Conservation (phyloP, 2,888 invertebrate genomes). For the Caprella mutica region DNA sequence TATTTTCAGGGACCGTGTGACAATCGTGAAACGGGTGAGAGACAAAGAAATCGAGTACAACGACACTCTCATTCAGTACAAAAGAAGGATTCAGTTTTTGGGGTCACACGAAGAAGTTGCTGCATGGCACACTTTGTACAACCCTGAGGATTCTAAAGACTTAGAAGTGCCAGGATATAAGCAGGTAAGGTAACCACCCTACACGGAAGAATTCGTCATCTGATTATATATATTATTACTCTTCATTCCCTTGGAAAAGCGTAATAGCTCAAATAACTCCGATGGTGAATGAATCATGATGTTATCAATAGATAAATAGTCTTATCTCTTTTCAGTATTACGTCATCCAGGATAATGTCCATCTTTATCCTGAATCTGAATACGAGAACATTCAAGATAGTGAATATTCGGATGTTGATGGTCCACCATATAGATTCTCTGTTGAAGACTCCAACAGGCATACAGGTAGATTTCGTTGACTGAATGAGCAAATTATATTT, state of each 20-base stretch:
- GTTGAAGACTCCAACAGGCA: conserved; percentile 36
- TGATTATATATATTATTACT: too few relatives aligned
- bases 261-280: too few relatives aligned
- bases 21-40: conserved; percentile 17
- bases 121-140: conserved; percentile 23
- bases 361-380: conserved; percentile 35
- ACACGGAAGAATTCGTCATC: not conserved
- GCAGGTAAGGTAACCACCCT: conserved; percentile 16
- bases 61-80: conserved; percentile 14
- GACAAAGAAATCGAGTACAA: conserved; percentile 17
- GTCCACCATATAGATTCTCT: conserved; percentile 35
- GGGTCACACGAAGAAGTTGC: conserved; percentile 28
- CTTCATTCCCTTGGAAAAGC: too few relatives aligned
- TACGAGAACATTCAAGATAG: conserved; percentile 32
- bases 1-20: conserved; percentile 13
- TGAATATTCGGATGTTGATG: conserved; percentile 35
- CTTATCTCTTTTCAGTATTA: conserved; percentile 7
- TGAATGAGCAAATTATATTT: not conserved
- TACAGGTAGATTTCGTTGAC: conserved; percentile 16
- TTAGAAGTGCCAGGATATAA: not conserved
- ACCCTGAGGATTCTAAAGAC: conserved; percentile 16
- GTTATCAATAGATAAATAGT: too few relatives aligned
- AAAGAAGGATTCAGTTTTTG: conserved; percentile 30
- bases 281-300: not conserved
- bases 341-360: conserved; percentile 36